Evolutionary conservation across 1,140 invertebrate genomes (phyloP), one percentile per base, ranked within the genome.

Genomic region (Eupristina koningsbergeri): DNA sequence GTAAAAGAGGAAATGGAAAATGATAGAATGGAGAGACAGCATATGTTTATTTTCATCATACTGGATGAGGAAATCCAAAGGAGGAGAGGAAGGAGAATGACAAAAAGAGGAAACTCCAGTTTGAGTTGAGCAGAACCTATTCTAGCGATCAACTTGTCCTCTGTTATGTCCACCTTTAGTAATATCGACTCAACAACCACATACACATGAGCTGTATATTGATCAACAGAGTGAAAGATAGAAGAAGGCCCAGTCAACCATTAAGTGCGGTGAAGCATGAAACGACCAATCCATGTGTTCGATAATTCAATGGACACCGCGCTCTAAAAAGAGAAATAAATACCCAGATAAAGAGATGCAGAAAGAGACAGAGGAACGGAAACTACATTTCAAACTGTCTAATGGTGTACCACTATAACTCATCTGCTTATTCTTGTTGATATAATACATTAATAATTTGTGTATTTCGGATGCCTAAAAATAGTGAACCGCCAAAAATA

Each of bases 201-300:
- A 41, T n/a, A 71, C 39, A 41, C 39, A 71, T 36, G 67, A 41
- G 39, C 67, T 71, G 19, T 71, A 71, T 41, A 71, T 71, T 71
- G 67, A 71, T 71, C 67, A 71, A 31, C 67, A 41, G 39, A 71
- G 67, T 71, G 67, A 50, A 74, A 74, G 73, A 74, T 11, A 74
- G 45, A 74, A 47, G 45, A 5, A 26, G 26, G 85, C 84, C 79
- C 88, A 88, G 81, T 86, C 86, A 90, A 85, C 89, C 89, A 88
- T 91, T 87, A 87, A 87, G 85, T 83, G 81, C 87, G 86, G 85
- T 88, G 87, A 84, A 90, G 87, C 89, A 88, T 90, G 84, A 90
- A 89, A 87, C 87, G 86, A 86, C 88, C 86, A 86, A 88, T 88
- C 86, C 85, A 81, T 79, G 85, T 86, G 82, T 87, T 85, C 86